phyloP scores from a whole-genome alignment of 2,888 invertebrate species.

The Aleiodes testaceus region DNA sequence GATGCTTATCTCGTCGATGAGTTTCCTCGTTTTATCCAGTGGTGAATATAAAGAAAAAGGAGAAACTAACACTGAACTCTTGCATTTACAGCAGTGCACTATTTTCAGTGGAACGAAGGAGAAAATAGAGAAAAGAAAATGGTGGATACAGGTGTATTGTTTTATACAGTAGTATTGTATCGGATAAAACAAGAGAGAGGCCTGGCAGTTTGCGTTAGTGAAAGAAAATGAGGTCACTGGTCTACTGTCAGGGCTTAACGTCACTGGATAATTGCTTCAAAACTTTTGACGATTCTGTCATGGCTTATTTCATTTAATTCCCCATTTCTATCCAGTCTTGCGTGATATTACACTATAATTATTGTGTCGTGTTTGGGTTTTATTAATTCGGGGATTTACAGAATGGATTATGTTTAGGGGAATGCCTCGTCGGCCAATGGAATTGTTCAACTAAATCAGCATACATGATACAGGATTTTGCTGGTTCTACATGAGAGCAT shows the following conservation, averaged over 20 bases:
- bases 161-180: neutral
- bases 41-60: neutral
- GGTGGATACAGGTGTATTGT: neutral
- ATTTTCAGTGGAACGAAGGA: neutral
- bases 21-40: neutral
- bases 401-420: too few relatives aligned
- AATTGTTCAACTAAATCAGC: too few relatives aligned
- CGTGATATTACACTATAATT: slow-evolving; percentile 20
- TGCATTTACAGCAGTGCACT: slow-evolving; percentile 3
- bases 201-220: slow-evolving; percentile 6
- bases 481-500: too few relatives aligned
- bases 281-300: slow-evolving; percentile 9
- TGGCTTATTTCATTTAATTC: slow-evolving; percentile 1
- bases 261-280: slow-evolving; percentile 29
- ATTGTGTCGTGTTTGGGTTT: neutral
- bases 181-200: neutral
- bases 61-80: neutral
- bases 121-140: neutral
- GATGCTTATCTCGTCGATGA: slow-evolving; percentile 21
- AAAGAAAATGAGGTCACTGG: slow-evolving; percentile 24
- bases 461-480: too few relatives aligned
- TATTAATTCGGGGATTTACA: neutral
- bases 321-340: neutral
- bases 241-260: slow-evolving; percentile 14
- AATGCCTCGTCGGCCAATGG: too few relatives aligned